Evolutionary conservation across 2,113 vertebrate genomes (phyloP).

Genomic region (Scolopax mira): DNA sequence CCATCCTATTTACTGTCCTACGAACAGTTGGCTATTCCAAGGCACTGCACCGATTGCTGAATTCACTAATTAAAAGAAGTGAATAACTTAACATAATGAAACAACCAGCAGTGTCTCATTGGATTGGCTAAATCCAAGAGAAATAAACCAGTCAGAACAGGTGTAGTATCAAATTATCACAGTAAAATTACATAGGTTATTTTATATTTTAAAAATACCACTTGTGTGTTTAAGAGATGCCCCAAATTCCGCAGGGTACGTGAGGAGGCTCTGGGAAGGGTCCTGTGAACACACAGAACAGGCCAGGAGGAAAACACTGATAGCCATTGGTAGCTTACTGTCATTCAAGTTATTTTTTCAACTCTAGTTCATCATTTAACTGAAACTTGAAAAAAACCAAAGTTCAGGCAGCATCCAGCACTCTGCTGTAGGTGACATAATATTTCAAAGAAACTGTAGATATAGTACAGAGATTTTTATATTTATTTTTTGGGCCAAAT

Average conservation of each 20-base stretch:
- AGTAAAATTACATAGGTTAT: neutral
- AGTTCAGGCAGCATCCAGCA: neutral
- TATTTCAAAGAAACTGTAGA: neutral
- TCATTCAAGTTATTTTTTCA: neutral
- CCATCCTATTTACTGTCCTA: neutral
- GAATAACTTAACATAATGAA: neutral
- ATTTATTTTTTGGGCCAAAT: neutral
- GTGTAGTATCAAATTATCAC: neutral
- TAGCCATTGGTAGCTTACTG: neutral
- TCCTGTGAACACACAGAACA: neutral
- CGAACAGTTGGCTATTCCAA: neutral
- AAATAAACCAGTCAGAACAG: neutral
- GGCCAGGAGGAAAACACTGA: neutral
- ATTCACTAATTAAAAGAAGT: conserved; percentile 20
- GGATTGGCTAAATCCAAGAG: neutral
- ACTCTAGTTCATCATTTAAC: neutral
- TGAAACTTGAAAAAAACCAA: neutral
- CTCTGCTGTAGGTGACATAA: neutral
- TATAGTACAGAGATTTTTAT: neutral
- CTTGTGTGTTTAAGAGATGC: neutral
- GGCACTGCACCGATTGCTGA: neutral
- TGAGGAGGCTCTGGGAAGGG: neutral
- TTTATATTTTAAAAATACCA: neutral
- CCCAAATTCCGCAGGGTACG: neutral
- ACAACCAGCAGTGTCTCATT: neutral